phyloP scores from a whole-genome alignment of 2,113 vertebrate genomes.

The Daubentonia madagascariensis region DNA sequence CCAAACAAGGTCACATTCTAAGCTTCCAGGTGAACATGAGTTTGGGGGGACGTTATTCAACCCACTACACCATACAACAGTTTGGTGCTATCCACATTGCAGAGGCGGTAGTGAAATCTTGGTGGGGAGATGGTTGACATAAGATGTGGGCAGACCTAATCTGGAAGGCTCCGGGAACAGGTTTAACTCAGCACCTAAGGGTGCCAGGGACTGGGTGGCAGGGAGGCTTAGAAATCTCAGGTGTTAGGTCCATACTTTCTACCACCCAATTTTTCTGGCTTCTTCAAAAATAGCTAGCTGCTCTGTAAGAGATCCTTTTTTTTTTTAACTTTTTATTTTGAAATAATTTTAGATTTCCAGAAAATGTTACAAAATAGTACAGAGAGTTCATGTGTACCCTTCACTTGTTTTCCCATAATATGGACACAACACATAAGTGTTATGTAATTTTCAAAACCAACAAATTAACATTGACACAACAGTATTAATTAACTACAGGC shows the following conservation, averaged over 20 bases:
- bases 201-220: neutral
- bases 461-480: neutral
- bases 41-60: neutral
- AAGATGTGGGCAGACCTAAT: neutral
- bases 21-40: neutral
- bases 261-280: neutral
- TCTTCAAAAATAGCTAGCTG: neutral
- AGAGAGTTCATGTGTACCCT: neutral
- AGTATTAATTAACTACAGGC: neutral
- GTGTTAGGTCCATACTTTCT: neutral
- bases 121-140: neutral
- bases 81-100: rapidly evolving
- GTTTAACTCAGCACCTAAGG: neutral
- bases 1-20: neutral
- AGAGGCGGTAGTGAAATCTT: neutral
- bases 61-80: rapidly evolving
- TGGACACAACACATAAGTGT: neutral
- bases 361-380: neutral
- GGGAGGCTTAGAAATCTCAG: neutral
- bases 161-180: neutral
- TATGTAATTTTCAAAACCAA: neutral
- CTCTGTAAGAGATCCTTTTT: neutral
- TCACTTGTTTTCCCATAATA: neutral
- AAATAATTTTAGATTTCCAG: neutral
- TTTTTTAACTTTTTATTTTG: neutral